Evolutionary conservation across 2,797 vertebrate species (phyloP).

Genomic region (Smutsia gigantea): DNA sequence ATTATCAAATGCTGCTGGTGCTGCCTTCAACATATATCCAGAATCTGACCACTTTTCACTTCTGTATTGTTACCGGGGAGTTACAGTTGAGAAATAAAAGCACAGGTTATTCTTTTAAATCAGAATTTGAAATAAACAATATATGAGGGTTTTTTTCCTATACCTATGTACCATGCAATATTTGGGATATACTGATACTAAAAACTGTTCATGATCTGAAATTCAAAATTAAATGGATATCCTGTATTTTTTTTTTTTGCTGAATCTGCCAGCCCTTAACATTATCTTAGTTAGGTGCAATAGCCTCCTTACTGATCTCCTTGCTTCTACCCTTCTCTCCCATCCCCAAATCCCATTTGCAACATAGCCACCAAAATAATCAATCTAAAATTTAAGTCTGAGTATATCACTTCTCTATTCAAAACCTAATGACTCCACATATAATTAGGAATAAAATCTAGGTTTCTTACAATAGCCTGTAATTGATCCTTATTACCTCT

Average conservation of each 20-base stretch:
- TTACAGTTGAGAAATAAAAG: slow-evolving; percentile 37
- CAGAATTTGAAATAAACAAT: slow-evolving; percentile 37
- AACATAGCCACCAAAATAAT: background rate
- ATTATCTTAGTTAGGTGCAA: background rate
- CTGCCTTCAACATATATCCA: slow-evolving; percentile 36
- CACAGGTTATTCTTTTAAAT: background rate
- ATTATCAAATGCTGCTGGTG: background rate
- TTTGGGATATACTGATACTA: background rate
- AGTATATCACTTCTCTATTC: background rate
- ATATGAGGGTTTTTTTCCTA: background rate
- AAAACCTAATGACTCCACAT: background rate
- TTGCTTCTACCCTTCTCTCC: background rate
- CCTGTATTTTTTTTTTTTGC: background rate
- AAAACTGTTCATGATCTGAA: background rate
- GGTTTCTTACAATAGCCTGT: background rate
- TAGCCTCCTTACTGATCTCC: background rate
- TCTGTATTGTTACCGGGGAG: background rate
- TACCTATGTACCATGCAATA: background rate
- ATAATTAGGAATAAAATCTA: slow-evolving; percentile 16
- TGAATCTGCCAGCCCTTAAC: background rate
- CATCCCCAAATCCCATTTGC: background rate
- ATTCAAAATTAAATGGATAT: slow-evolving; percentile 26
- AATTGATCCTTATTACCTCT: background rate
- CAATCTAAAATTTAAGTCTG: background rate
- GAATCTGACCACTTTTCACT: background rate